Percentiles rank a stretch among this genome's conserved stretches.
Conservation (phyloP, 1,140 invertebrate genomes). For the Heliconius nattereri region DNA sequence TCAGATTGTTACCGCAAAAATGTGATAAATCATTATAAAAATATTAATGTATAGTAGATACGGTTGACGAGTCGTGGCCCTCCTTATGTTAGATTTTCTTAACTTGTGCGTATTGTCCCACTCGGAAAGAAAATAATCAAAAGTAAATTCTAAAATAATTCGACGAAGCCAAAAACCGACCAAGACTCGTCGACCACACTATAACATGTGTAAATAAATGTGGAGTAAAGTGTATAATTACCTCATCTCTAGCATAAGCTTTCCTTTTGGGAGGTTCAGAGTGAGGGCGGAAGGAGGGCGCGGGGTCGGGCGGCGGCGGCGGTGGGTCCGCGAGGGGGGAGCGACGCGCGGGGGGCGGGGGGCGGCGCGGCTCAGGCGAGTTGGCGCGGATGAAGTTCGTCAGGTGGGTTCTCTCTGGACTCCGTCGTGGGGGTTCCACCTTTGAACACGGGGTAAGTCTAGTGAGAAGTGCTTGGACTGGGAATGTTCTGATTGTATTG, state of each 20-base stretch:
- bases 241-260: conserved; percentile 72
- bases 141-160: too few relatives aligned
- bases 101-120: too few relatives aligned
- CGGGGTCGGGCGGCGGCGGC: conserved; percentile 41
- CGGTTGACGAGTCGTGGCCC: too few relatives aligned
- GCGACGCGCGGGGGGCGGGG: conserved; percentile 49
- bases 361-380: conserved; percentile 62
- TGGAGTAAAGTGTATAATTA: conserved; percentile 30
- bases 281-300: conserved; percentile 57
- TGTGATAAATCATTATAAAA: too few relatives aligned
- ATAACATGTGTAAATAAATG: too few relatives aligned
- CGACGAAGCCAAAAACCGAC: too few relatives aligned
- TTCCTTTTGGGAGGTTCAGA: conserved; percentile 75
- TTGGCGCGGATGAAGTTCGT: conserved; percentile 77
- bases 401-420: conserved; percentile 73
- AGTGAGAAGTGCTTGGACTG: background rate
- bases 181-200: too few relatives aligned
- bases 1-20: too few relatives aligned
- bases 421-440: conserved; percentile 73
- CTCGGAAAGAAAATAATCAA: too few relatives aligned
- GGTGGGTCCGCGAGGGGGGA: conserved; percentile 60
- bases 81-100: too few relatives aligned
- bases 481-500: background rate
- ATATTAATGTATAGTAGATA: too few relatives aligned
- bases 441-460: conserved; percentile 37